Percentiles rank a stretch among this genome's conserved stretches.
Conservation (phyloP, 2,113 vertebrate genomes). For the Hippolais icterina region DNA sequence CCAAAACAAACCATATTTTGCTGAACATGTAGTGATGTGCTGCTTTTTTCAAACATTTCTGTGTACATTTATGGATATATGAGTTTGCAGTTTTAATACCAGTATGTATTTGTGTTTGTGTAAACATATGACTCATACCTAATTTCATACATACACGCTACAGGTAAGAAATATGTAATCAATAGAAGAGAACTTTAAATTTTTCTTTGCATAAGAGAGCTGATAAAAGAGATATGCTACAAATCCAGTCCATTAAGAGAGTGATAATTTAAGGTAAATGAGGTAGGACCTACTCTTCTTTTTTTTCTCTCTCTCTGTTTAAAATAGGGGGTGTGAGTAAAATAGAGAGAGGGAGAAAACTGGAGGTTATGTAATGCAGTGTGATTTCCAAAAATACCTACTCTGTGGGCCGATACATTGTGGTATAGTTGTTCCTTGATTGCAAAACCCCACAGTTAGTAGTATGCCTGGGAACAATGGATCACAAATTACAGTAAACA, state of each 20-base stretch:
- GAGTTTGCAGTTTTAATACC: constrained; percentile 18
- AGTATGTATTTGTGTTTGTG: background rate
- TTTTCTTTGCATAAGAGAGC: constrained; percentile 38
- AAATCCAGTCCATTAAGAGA: background rate
- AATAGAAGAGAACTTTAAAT: constrained; percentile 50
- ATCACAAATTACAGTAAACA: constrained; percentile 24
- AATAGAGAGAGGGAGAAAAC: background rate
- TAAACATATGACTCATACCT: constrained; percentile 30
- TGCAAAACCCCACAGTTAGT: constrained; percentile 52
- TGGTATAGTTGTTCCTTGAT: constrained; percentile 59
- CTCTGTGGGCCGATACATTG: constrained; percentile 60
- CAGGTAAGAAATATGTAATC: constrained; percentile 31
- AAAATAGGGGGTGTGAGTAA: background rate
- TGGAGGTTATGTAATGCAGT: constrained; percentile 79
- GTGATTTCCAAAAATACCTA: constrained; percentile 81
- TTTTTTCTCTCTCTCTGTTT: background rate
- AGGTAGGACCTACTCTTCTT: constrained; percentile 28
- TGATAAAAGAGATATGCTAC: constrained; percentile 40
- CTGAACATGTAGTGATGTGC: background rate
- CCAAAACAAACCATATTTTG: background rate
- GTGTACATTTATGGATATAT: background rate
- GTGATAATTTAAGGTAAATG: constrained; percentile 33
- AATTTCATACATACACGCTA: background rate
- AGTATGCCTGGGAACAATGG: constrained; percentile 68
- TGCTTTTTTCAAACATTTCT: background rate